phyloP scores from a whole-genome alignment of 2,888 invertebrate species.

The Pollenia griseotomentosa region DNA sequence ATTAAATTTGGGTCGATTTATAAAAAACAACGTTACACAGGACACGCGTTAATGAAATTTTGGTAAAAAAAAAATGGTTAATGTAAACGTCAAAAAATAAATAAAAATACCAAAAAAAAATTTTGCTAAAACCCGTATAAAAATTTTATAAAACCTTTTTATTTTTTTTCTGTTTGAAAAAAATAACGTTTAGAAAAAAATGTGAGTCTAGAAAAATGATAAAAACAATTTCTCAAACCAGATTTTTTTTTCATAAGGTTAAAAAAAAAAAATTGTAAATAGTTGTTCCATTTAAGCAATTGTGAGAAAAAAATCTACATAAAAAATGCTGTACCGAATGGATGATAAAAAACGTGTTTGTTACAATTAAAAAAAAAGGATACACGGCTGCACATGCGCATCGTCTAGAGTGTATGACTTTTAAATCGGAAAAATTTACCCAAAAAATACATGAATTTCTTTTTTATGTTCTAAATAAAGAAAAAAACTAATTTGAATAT shows the following conservation, averaged over 20 bases:
- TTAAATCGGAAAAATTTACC: slow-evolving; percentile 65
- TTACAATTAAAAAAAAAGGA: slow-evolving; percentile 44
- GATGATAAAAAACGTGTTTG: slow-evolving; percentile 61
- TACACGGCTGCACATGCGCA: slow-evolving; percentile 66
- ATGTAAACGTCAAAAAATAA: neutral
- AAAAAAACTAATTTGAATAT: slow-evolving; percentile 73
- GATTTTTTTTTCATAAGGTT: neutral
- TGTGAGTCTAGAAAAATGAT: neutral
- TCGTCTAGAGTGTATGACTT: slow-evolving; percentile 64
- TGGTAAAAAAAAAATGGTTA: slow-evolving; percentile 18
- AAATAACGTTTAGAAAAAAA: slow-evolving; percentile 16
- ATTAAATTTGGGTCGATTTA: slow-evolving; percentile 7
- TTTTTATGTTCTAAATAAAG: neutral
- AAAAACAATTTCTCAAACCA: slow-evolving; percentile 22
- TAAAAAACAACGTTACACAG: slow-evolving; percentile 10
- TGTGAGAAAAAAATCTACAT: slow-evolving; percentile 70
- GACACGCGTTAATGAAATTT: slow-evolving; percentile 43
- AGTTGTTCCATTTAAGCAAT: slow-evolving; percentile 40
- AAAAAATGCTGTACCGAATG: slow-evolving; percentile 62
- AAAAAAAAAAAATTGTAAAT: slow-evolving; percentile 21
- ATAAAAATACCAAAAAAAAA: neutral
- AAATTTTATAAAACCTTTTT: slow-evolving; percentile 17
- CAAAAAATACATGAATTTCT: slow-evolving; percentile 60
- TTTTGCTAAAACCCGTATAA: slow-evolving; percentile 23
- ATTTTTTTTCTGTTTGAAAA: neutral